Evolutionary conservation across 2,888 invertebrate genomes (phyloP).

Genomic region (Phengaris arion): DNA sequence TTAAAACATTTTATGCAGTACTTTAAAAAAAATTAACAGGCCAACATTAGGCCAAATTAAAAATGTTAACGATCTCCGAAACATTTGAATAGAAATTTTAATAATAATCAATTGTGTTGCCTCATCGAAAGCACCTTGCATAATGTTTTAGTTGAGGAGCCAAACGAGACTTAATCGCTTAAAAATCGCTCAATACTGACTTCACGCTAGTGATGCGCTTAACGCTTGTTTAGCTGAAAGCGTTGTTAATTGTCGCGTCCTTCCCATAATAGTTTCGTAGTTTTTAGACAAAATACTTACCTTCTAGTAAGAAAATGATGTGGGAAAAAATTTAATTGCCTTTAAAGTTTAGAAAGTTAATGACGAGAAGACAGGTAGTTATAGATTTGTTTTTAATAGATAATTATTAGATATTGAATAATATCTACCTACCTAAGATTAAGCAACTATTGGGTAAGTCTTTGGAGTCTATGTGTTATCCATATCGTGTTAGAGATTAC

Average conservation of each 20-base stretch:
- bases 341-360: too few species aligned
- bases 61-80: too few species aligned
- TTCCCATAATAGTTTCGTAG: constrained; percentile 1
- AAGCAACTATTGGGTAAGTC: too few species aligned
- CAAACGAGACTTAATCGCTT: constrained; percentile 17
- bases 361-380: too few species aligned
- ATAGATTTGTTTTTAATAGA: too few species aligned
- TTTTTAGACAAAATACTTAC: not conserved
- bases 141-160: constrained; percentile 21
- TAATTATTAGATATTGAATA: too few species aligned
- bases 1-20: too few species aligned
- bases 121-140: not conserved
- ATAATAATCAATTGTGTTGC: constrained; percentile 3
- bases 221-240: constrained; percentile 27
- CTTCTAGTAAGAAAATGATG: not conserved
- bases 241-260: constrained; percentile 21
- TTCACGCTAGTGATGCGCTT: constrained; percentile 21
- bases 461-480: too few species aligned
- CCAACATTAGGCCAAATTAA: too few species aligned
- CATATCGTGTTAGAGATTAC: too few species aligned
- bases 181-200: constrained; percentile 19
- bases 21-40: too few species aligned
- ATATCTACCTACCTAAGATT: too few species aligned
- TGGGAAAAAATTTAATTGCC: not conserved
- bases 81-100: not conserved